Conservation (phyloP, 2,888 invertebrate species). For the Acanthacorydalis orientalis region DNA sequence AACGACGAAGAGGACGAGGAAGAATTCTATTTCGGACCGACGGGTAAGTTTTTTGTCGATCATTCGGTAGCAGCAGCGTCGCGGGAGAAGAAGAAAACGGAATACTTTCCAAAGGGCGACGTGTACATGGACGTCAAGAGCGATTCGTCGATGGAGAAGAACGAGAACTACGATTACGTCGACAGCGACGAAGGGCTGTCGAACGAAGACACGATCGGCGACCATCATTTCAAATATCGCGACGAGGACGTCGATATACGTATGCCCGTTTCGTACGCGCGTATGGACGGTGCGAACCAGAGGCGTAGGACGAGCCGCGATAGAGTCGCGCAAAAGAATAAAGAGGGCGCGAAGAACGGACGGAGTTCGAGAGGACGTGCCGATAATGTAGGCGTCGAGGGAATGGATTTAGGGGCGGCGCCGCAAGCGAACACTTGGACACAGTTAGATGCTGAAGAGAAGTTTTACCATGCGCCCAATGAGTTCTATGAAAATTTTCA, state of each 20-base stretch:
- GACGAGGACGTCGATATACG: background rate
- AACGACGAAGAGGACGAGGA: constrained; percentile 3
- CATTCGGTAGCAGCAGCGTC: background rate
- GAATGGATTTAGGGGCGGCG: background rate
- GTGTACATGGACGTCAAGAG: constrained; percentile 5
- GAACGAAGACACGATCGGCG: background rate
- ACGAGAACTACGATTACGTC: constrained; percentile 9
- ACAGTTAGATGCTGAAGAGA: constrained; percentile 6
- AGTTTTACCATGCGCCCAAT: constrained; percentile 10
- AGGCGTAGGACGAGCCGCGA: background rate
- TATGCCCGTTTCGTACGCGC: background rate
- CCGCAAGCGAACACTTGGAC: background rate
- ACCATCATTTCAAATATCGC: background rate
- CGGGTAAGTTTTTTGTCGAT: background rate
- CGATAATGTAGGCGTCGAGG: background rate
- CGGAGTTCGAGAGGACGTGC: background rate
- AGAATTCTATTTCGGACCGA: background rate
- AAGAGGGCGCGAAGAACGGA: background rate
- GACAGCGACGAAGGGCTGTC: constrained; percentile 1
- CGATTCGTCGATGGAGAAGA: constrained; percentile 9
- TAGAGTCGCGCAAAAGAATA: background rate
- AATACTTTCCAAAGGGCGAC: background rate
- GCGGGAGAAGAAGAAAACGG: constrained; percentile 1
- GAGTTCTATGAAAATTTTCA: constrained; percentile 12
- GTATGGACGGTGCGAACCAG: background rate